Percentiles rank a stretch among this genome's conserved stretches.
Evolutionary conservation across 2,888 invertebrate species (phyloP).

Genomic region (Abrostola triplasia): DNA sequence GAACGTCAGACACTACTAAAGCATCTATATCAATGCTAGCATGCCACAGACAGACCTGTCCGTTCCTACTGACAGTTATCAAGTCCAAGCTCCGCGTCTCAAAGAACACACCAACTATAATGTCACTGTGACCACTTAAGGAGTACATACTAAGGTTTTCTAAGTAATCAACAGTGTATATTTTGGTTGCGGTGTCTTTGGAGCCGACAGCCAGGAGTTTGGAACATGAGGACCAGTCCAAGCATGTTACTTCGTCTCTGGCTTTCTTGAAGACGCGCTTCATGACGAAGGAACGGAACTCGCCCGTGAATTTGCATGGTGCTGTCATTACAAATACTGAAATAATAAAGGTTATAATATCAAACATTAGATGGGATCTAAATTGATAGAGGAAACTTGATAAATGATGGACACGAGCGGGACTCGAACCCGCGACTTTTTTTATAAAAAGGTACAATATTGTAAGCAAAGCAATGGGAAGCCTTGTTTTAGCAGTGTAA

Average conservation of each 20-base stretch:
- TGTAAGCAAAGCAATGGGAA: too few species aligned
- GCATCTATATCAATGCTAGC: slow-evolving; percentile 92
- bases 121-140: slow-evolving; percentile 95
- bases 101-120: slow-evolving; percentile 96
- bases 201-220: slow-evolving; percentile 96
- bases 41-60: slow-evolving; percentile 95
- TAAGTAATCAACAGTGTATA: slow-evolving; percentile 93
- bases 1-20: slow-evolving; percentile 86
- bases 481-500: too few species aligned
- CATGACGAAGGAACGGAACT: slow-evolving; percentile 96
- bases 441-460: neutral
- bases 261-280: slow-evolving; percentile 94
- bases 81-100: slow-evolving; percentile 95
- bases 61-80: slow-evolving; percentile 94
- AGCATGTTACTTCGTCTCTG: slow-evolving; percentile 94
- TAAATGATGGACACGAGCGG: too few species aligned
- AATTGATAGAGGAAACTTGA: too few species aligned
- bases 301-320: slow-evolving; percentile 93
- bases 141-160: slow-evolving; percentile 93
- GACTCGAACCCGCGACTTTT: too few species aligned
- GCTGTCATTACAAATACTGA: slow-evolving; percentile 95
- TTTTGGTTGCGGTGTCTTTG: slow-evolving; percentile 95
- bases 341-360: slow-evolving; percentile 62
- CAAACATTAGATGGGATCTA: too few species aligned
- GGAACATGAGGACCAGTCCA: slow-evolving; percentile 98